These are phyloP conservation scores for Pogonognathellus flavescens DNA, from an alignment of 1,140 invertebrate species.

Conservation along the genomic window DNA sequence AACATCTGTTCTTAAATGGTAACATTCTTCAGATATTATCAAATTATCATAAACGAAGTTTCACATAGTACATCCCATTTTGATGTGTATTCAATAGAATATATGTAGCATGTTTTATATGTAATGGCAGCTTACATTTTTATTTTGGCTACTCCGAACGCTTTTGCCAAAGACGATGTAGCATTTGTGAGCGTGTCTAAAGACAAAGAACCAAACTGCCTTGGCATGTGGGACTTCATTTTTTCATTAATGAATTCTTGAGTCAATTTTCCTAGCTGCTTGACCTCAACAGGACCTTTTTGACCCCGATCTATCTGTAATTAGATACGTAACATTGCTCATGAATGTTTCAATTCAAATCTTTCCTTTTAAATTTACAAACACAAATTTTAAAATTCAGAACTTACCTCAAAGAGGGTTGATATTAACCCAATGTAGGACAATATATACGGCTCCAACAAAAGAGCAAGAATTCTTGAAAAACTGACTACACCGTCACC, in stretches of 20 bases:
- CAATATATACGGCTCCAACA: not conserved
- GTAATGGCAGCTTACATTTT: conserved; percentile 57
- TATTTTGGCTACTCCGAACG: conserved; percentile 28
- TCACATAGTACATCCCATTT: not conserved
- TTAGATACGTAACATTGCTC: no score
- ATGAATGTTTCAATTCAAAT: not conserved
- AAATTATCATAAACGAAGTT: not conserved
- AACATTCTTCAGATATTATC: not conserved
- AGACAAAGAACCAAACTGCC: conserved; percentile 63
- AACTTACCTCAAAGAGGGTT: conserved; percentile 36
- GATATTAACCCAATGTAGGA: conserved; percentile 20
- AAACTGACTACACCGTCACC: not conserved
- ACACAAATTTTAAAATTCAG: no score
- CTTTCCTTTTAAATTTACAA: no score
- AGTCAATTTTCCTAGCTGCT: conserved; percentile 55
- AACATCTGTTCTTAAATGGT: not conserved
- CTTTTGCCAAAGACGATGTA: conserved; percentile 54
- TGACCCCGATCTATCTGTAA: not conserved
- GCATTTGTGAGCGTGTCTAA: conserved; percentile 63
- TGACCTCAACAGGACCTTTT: conserved; percentile 57
- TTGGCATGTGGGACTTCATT: conserved; percentile 51
- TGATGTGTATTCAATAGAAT: not conserved
- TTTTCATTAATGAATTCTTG: conserved; percentile 59
- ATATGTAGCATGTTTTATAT: not conserved
- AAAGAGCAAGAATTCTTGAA: not conserved